phyloP scores from a whole-genome alignment of 2,888 invertebrate genomes.

The Callyntrura guangdongensis region DNA sequence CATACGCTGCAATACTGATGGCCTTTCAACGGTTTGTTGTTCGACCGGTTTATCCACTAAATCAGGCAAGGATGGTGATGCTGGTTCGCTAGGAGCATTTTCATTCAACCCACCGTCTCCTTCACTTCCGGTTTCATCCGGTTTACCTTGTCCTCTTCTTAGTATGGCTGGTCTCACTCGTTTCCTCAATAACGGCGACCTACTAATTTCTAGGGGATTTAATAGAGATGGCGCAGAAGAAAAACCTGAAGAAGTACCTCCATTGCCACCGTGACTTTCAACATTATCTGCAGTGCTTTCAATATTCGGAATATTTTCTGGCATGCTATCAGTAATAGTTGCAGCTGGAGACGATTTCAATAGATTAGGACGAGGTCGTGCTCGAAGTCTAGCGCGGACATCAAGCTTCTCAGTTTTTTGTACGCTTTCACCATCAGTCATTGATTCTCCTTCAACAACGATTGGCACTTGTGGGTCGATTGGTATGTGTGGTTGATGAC shows the following conservation, averaged over 20 bases:
- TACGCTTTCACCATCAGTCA: not conserved
- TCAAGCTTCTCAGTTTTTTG: conserved; percentile 53
- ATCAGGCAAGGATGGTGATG: not conserved
- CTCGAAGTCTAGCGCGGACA: conserved; percentile 50
- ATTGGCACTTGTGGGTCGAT: not conserved
- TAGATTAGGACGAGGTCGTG: conserved; percentile 18
- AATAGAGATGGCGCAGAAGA: not conserved
- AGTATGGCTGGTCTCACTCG: conserved; percentile 25
- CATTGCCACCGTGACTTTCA: not conserved
- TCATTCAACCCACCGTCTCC: not conserved
- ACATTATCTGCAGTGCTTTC: not conserved
- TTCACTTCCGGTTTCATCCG: not conserved
- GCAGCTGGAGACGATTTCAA: conserved; percentile 16
- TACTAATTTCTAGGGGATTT: not conserved
- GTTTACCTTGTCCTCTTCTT: conserved; percentile 32
- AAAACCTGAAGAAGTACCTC: not conserved
- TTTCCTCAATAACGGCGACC: conserved; percentile 31
- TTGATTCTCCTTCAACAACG: not conserved
- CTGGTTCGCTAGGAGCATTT: not conserved
- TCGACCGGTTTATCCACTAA: not conserved
- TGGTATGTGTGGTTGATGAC: too few relatives aligned
- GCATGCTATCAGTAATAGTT: not conserved
- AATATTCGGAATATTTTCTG: not conserved
- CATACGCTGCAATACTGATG: not conserved
- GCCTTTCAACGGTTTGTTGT: conserved; percentile 20